phyloP scores from a whole-genome alignment of 2,113 vertebrate species.

The Crotophaga sulcirostris region DNA sequence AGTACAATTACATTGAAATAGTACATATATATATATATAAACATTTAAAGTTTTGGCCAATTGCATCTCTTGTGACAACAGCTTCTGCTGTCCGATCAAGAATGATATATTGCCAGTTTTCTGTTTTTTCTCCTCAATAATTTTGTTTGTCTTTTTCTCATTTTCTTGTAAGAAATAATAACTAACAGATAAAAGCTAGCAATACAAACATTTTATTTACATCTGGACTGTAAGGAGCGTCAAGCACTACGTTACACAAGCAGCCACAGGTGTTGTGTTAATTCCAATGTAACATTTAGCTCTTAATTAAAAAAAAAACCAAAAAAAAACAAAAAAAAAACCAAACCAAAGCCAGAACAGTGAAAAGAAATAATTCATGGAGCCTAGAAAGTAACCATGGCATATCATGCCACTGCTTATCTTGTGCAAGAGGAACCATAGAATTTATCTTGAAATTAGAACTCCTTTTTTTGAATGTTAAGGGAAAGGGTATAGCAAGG shows the following conservation, averaged over 20 bases:
- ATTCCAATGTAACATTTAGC: background rate
- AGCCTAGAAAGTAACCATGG: background rate
- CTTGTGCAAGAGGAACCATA: background rate
- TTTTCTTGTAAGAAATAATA: background rate
- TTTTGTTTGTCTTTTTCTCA: background rate
- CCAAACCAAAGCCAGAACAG: rapidly evolving
- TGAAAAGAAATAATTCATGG: background rate
- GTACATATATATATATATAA: background rate
- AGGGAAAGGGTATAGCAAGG: background rate
- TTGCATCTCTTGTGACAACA: background rate
- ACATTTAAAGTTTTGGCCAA: background rate
- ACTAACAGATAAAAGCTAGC: background rate
- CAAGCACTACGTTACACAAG: background rate
- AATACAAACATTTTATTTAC: background rate
- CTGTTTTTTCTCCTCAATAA: background rate
- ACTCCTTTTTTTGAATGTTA: background rate
- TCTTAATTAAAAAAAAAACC: background rate
- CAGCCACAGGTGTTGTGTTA: background rate
- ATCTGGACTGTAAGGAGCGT: background rate
- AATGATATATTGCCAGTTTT: background rate
- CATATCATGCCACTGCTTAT: background rate
- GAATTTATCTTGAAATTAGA: background rate
- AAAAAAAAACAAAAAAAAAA: too few relatives aligned
- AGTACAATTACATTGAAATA: background rate
- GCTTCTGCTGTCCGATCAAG: background rate